Percentiles rank a stretch among this genome's conserved stretches.
These are phyloP conservation scores for Enteromius thamalakanensis DNA, from an alignment of 2,797 vertebrate species.

Conservation along the genomic window DNA sequence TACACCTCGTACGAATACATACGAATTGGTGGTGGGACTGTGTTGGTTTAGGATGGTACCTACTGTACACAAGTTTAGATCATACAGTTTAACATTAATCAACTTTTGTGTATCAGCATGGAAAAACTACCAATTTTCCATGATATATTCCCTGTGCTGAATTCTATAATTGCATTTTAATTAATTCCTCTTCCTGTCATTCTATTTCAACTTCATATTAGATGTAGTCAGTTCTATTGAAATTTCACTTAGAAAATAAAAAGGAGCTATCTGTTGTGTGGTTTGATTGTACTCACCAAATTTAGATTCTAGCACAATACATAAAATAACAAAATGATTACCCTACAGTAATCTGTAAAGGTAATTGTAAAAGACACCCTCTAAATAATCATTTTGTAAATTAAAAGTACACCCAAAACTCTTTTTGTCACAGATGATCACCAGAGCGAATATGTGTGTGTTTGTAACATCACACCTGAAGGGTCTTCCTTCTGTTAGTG, in stretches of 20 bases:
- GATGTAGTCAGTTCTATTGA: neutral
- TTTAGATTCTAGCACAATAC: neutral
- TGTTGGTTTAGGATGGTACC: neutral
- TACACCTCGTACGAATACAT: too few species aligned
- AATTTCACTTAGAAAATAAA: neutral
- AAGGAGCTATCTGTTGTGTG: neutral
- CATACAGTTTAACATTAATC: neutral
- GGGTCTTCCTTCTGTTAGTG: slow-evolving; percentile 45
- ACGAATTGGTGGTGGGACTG: too few species aligned
- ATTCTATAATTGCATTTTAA: neutral
- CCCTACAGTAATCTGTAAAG: too few species aligned
- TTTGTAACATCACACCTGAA: slow-evolving; percentile 31
- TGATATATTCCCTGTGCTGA: neutral
- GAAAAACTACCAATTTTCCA: neutral
- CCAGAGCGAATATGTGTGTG: neutral
- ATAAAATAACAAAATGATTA: neutral
- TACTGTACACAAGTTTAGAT: neutral
- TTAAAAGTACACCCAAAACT: neutral
- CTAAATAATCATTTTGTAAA: neutral
- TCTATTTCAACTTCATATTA: neutral
- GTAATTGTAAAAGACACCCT: neutral
- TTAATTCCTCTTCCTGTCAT: too few species aligned
- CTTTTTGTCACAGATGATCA: neutral
- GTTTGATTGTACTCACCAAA: neutral
- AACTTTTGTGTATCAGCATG: neutral